A percentile compares a stretch with the other conserved stretches of the same genome.
Evolutionary conservation across 2,797 vertebrate genomes (phyloP).

Genomic region (Gallinago nigripennis): DNA sequence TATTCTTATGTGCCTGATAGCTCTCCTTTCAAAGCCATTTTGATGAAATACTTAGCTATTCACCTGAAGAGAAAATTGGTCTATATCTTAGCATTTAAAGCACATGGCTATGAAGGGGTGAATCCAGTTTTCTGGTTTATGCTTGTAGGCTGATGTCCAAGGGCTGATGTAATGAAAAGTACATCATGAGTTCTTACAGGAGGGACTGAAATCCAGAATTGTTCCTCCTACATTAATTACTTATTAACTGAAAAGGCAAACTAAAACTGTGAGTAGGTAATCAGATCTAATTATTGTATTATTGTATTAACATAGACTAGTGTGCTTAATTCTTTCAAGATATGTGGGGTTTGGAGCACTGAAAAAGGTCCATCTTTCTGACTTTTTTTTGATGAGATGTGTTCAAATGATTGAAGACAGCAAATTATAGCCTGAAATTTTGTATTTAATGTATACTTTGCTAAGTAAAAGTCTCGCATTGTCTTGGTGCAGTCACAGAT

Average conservation of each 20-base stretch:
- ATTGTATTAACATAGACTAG: neutral
- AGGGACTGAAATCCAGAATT: neutral
- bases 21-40: neutral
- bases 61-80: neutral
- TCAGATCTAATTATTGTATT: neutral
- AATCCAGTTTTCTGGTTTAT: neutral
- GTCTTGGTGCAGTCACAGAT: neutral
- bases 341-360: neutral
- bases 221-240: neutral
- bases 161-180: neutral
- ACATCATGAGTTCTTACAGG: neutral
- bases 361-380: neutral
- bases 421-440: neutral
- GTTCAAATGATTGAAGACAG: neutral
- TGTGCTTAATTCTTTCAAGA: conserved; percentile 8
- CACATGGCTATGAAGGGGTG: neutral
- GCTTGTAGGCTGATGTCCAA: neutral
- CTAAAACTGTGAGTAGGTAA: neutral
- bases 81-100: neutral
- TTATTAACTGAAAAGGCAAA: neutral
- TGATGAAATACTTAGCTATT: neutral
- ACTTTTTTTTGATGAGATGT: neutral
- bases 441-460: neutral
- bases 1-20: neutral
- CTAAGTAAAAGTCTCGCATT: neutral